These are phyloP conservation scores for Nyctalus aviator DNA, from an alignment of 2,797 vertebrate species.

Conservation along the genomic window DNA sequence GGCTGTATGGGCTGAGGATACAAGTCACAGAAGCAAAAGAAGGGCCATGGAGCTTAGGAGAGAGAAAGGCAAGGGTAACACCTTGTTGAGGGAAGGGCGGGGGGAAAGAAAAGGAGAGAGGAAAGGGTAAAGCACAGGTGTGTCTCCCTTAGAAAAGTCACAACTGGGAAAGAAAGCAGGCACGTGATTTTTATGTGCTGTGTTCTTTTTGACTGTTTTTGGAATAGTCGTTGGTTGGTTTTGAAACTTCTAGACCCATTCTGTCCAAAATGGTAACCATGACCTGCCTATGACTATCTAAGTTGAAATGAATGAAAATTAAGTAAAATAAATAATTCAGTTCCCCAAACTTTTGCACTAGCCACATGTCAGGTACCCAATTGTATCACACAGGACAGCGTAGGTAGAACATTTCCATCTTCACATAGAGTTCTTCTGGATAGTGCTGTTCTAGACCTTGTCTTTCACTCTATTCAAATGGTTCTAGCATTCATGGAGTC, in stretches of 20 bases:
- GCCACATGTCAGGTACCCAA: background rate
- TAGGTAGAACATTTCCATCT: background rate
- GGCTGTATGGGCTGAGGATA: background rate
- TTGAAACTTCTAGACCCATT: conserved; percentile 2
- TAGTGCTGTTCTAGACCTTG: background rate
- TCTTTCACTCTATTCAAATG: background rate
- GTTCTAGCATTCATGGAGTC: background rate
- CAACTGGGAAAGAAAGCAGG: background rate
- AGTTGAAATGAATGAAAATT: conserved; percentile 26
- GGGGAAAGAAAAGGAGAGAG: too few species aligned
- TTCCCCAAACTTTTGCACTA: background rate
- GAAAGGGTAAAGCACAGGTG: background rate
- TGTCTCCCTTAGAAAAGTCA: conserved; percentile 14
- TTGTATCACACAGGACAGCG: background rate
- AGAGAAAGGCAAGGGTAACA: too few species aligned
- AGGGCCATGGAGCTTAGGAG: background rate
- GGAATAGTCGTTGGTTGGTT: background rate
- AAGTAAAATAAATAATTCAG: background rate
- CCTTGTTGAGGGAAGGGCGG: too few species aligned
- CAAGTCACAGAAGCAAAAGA: background rate
- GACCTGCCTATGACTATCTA: background rate
- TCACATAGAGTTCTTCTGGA: background rate
- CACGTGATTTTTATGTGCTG: background rate
- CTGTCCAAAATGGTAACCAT: conserved; percentile 10
- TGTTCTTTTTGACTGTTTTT: conserved; percentile 29